Evolutionary conservation across 2,113 vertebrate genomes (phyloP).

Genomic region (Equus przewalskii): DNA sequence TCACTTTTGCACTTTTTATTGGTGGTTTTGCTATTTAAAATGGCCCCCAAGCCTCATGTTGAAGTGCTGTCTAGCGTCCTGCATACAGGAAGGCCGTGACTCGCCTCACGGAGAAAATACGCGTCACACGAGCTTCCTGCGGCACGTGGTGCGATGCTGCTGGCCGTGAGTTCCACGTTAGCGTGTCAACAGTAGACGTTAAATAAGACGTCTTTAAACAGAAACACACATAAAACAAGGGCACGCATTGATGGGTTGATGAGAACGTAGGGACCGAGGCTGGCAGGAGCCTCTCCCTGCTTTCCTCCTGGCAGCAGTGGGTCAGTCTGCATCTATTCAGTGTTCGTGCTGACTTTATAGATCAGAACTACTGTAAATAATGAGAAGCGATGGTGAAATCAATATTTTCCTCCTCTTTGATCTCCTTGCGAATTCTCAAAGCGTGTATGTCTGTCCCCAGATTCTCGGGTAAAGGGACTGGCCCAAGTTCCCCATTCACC

Average conservation of each 20-base stretch:
- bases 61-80: rapidly evolving
- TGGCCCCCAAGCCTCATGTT: rapidly evolving
- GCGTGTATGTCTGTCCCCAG: not conserved
- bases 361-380: too few species aligned
- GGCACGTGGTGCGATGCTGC: rapidly evolving
- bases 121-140: rapidly evolving
- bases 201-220: not conserved
- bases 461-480: not conserved
- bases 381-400: not conserved
- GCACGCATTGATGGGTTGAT: not conserved
- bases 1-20: not conserved
- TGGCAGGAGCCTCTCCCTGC: rapidly evolving
- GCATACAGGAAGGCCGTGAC: not conserved
- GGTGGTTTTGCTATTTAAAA: not conserved
- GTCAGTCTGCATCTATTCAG: not conserved
- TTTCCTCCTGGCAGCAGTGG: not conserved
- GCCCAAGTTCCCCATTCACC: too few species aligned
- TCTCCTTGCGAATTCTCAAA: not conserved
- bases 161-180: rapidly evolving
- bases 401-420: not conserved
- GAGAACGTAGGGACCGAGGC: too few species aligned
- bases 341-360: too few species aligned
- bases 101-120: rapidly evolving
- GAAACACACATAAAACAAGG: not conserved
- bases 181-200: rapidly evolving